Evolutionary conservation across 2,113 vertebrate species (phyloP), one percentile per base, ranked within the genome.

Genomic region (Pipra filicauda): DNA sequence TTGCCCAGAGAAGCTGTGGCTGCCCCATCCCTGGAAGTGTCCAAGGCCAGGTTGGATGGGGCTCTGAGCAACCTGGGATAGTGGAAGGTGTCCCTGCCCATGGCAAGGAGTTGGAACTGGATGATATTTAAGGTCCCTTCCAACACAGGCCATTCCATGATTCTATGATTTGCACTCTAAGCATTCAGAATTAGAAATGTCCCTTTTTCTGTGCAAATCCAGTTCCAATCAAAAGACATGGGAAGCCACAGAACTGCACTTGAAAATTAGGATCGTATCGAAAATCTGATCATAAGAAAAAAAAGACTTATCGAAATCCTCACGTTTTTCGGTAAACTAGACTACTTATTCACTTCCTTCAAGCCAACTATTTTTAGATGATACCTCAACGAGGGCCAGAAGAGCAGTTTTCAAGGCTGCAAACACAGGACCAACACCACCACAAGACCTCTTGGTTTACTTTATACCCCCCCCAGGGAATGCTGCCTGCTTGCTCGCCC

Each of bases 21-120:
- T 82, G n/a, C 30, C 20, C 24, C 11, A 27, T 39, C 62, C 54
- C 46, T 31, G n/a, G 28, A 0, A 54, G 20, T 35, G 39, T 31
- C 6, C 16, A 54, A 27, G 11, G 16, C 33, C 52, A 75, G 70
- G 16, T 0, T 82, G 87, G 46, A 69, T 6, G 20, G 6, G 28
- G n/a, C 28, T 69, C 1, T 1, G 46, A 75, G n/a, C 11, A 41
- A 10, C 0, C 20, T 76, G 54, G 46, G 24, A 1, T 4, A 41
- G 39, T 31, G 46, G 8, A 1, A 83, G n/a, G 9, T 54, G 70
- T 44, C n/a, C 39, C 19, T 67, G 54, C 23, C 28, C 0, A 0
- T 27, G 24, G 15, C 58, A 28, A 5, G 11, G 2, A 0, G 5
- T 8, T 33, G 13, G 46, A 54, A 69, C 2, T 1, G 9, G 39